A percentile compares a stretch with the other conserved stretches of the same genome.
These are phyloP conservation scores for Camptogramma bilineatum DNA, from an alignment of 2,888 invertebrate genomes.

Conservation along the genomic window DNA sequence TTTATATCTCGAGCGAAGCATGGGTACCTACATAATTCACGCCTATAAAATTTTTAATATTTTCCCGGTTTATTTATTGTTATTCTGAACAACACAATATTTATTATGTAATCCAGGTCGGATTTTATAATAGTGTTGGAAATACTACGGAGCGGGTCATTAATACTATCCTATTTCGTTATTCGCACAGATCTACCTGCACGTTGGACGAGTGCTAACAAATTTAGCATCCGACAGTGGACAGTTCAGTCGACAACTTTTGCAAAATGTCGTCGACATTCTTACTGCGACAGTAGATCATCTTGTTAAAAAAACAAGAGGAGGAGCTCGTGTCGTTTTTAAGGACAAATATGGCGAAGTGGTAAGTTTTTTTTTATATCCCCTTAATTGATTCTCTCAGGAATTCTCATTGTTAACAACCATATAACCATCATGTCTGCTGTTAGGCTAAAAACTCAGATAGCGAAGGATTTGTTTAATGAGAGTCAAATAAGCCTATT, in stretches of 20 bases:
- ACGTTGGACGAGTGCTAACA: slow-evolving; percentile 79
- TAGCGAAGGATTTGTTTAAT: no score
- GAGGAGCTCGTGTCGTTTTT: slow-evolving; percentile 60
- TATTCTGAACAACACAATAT: background rate
- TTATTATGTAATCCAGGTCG: no score
- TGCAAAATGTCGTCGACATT: slow-evolving; percentile 87
- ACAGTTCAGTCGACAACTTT: slow-evolving; percentile 78
- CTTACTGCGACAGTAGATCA: slow-evolving; percentile 62
- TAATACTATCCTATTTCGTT: slow-evolving; percentile 2
- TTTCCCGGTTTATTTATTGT: background rate
- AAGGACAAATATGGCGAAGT: slow-evolving; percentile 76
- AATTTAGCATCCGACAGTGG: slow-evolving; percentile 85
- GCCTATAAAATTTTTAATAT: background rate
- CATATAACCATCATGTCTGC: no score
- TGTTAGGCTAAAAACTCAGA: no score
- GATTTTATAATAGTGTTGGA: no score
- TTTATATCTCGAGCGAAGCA: no score
- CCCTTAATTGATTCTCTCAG: background rate
- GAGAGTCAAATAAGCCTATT: no score
- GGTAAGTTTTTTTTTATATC: slow-evolving; percentile 64
- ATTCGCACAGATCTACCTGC: slow-evolving; percentile 70
- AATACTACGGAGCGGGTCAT: no score
- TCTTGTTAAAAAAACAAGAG: slow-evolving; percentile 52
- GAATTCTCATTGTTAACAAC: no score
- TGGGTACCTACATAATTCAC: no score